Percentiles rank a stretch among this genome's conserved stretches.
Evolutionary conservation across 2,113 vertebrate species (phyloP).

Genomic region (Irena cyanogastra): DNA sequence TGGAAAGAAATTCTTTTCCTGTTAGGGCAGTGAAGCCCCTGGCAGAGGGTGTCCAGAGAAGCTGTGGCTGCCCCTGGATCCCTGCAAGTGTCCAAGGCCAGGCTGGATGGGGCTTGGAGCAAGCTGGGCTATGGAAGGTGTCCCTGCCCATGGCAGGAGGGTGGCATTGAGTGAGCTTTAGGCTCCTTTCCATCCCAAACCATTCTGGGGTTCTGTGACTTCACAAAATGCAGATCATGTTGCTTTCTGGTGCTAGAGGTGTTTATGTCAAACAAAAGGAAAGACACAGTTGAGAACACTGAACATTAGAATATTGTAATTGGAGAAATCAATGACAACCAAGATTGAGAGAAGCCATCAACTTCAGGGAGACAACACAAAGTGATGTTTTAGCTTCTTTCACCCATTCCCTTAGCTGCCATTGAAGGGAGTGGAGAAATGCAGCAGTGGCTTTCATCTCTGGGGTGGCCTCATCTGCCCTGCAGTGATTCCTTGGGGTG

Average conservation of each 20-base stretch:
- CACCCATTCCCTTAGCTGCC: neutral
- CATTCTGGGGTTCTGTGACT: neutral
- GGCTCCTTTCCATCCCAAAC: neutral
- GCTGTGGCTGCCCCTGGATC: neutral
- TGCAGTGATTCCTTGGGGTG: neutral
- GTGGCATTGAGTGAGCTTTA: neutral
- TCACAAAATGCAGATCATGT: neutral
- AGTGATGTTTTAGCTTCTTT: neutral
- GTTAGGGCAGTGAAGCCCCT: neutral
- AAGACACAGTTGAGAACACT: neutral
- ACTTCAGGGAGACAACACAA: rapidly evolving
- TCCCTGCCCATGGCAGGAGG: neutral
- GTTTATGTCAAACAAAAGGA: neutral
- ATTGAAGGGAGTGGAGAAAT: neutral
- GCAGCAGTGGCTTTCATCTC: rapidly evolving
- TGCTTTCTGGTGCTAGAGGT: neutral
- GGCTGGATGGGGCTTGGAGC: rapidly evolving
- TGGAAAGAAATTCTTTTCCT: neutral
- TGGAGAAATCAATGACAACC: neutral
- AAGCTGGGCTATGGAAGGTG: rapidly evolving
- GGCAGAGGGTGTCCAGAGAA: neutral
- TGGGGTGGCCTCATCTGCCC: neutral
- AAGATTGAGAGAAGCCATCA: neutral
- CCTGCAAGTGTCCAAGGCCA: neutral
- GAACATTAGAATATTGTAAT: neutral